Percentiles rank a stretch among this genome's conserved stretches.
phyloP scores from a whole-genome alignment of 2,888 invertebrate genomes.

The Hololepta plana region DNA sequence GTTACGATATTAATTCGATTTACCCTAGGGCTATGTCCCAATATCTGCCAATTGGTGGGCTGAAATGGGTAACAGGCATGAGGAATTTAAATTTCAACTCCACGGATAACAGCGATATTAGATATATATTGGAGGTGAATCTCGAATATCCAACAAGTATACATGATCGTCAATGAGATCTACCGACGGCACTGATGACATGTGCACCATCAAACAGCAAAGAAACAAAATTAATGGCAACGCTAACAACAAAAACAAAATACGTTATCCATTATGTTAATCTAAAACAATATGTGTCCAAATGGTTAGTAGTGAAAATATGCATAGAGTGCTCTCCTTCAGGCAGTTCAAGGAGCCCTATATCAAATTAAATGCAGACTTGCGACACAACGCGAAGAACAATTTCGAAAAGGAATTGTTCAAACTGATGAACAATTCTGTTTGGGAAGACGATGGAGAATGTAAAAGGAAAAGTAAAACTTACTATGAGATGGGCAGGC shows the following conservation, averaged over 20 bases:
- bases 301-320: conserved; percentile 14
- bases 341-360: conserved; percentile 18
- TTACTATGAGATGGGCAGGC: conserved; percentile 6
- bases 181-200: conserved; percentile 17
- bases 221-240: conserved; percentile 14
- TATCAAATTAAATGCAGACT: conserved; percentile 20
- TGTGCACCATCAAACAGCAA: conserved; percentile 9
- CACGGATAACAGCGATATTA: conserved; percentile 15
- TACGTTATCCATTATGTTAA: conserved; percentile 14
- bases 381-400: conserved; percentile 13
- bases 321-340: conserved; percentile 19
- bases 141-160: conserved; percentile 12
- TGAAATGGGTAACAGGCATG: no score
- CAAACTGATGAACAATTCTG: conserved; percentile 4
- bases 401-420: conserved; percentile 6
- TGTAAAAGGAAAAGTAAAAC: conserved; percentile 7
- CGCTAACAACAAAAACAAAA: conserved; percentile 12
- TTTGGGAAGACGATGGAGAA: conserved; percentile 6
- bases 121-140: conserved; percentile 20
- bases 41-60: no score
- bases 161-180: conserved; percentile 17
- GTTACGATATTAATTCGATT: no score
- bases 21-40: no score
- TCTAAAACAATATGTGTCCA: conserved; percentile 13
- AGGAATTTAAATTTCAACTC: no score